These are phyloP conservation scores for Melanerpes formicivorus DNA, from an alignment of 2,113 vertebrate genomes.

Conservation along the genomic window DNA sequence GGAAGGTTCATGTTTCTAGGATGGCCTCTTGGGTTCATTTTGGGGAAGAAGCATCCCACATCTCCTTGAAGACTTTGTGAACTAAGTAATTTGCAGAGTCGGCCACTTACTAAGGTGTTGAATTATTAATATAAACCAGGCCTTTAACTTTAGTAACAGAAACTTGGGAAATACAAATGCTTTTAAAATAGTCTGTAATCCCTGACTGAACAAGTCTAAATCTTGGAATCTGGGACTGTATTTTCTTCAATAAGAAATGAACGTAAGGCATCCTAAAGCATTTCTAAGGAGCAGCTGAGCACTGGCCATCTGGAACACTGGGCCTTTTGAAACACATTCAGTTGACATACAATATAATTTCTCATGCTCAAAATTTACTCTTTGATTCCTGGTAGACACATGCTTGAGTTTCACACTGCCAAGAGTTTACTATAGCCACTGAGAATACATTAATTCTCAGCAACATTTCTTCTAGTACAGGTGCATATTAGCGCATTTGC, in stretches of 20 bases:
- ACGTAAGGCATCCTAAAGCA: neutral
- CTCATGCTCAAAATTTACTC: neutral
- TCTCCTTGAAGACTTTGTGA: neutral
- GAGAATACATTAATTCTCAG: neutral
- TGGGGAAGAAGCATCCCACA: neutral
- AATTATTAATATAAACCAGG: neutral
- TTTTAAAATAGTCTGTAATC: neutral
- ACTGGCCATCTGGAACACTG: neutral
- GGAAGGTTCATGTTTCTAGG: neutral
- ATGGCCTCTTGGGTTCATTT: neutral
- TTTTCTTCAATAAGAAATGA: neutral
- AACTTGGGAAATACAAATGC: neutral
- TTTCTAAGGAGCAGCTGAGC: neutral
- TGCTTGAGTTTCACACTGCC: neutral
- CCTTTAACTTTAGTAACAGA: neutral
- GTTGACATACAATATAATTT: neutral
- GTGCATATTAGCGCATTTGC: neutral
- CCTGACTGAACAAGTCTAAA: neutral
- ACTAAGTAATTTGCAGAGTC: neutral
- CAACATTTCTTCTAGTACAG: neutral
- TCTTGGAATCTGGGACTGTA: neutral
- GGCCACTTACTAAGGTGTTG: neutral
- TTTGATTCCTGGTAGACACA: neutral
- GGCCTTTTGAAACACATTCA: neutral
- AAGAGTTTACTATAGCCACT: neutral